Percentiles rank a stretch among this genome's conserved stretches.
These are phyloP conservation scores for Bombus haemorrhoidalis DNA, from an alignment of 1,140 invertebrate species.

Conservation along the genomic window DNA sequence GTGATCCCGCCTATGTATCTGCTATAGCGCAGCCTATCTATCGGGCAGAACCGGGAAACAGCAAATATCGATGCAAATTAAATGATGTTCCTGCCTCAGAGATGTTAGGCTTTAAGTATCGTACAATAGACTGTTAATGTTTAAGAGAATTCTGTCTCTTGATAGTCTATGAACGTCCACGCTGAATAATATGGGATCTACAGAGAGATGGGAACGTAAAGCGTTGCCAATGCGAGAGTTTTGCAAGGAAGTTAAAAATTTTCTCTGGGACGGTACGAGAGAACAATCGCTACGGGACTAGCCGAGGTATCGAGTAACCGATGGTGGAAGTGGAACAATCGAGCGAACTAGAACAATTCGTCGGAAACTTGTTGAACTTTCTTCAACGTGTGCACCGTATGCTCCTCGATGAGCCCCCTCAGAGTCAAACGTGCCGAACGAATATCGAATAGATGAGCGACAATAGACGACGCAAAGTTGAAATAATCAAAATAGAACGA, in stretches of 20 bases:
- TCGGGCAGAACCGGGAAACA: constrained; percentile 23
- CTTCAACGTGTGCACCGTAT: constrained; percentile 34
- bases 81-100: constrained; percentile 37
- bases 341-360: constrained; percentile 54
- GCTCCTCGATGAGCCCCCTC: constrained; percentile 37
- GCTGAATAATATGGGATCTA: background rate
- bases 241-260: background rate
- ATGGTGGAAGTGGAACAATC: constrained; percentile 43
- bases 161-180: too few relatives aligned
- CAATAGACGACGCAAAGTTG: background rate
- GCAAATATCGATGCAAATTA: constrained; percentile 57
- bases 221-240: background rate
- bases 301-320: constrained; percentile 21
- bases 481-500: constrained; percentile 2
- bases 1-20: constrained; percentile 65
- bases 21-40: constrained; percentile 30
- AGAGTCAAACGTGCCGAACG: constrained; percentile 32
- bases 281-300: background rate
- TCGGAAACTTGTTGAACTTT: constrained; percentile 66
- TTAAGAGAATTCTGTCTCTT: background rate
- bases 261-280: background rate
- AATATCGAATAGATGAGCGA: constrained; percentile 31
- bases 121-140: constrained; percentile 43
- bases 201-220: background rate
- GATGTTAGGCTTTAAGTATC: constrained; percentile 37